Base-by-base conservation (phyloP, 2,888 invertebrate genomes). In the Ligdia adustata region DNA sequence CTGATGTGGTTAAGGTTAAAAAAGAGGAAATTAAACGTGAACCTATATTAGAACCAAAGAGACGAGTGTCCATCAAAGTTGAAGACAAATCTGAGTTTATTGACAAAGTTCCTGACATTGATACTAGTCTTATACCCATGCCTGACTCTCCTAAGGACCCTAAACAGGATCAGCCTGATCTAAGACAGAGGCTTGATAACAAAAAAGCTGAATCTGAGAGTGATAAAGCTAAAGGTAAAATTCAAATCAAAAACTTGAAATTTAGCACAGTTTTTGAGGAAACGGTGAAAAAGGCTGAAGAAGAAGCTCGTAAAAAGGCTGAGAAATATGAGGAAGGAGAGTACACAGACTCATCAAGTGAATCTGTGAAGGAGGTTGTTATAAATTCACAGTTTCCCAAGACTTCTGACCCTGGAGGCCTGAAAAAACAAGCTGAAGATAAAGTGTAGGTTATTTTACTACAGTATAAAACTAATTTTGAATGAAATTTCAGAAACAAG, bases 191-290 rank as follows among this genome's bases (percentile, higher is more conserved):
- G 11, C 13, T 54, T n/a, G 54, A 52, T 37, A 16, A 27, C 2
- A 58, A 55, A 50, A 80, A 82, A 18, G n/a, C 44, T 4, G 54
- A 52, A 31, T 14, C 61, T 1, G 90, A 90, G 11, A 69, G 53
- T 67, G 90, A 90, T 38, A 90, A 84, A 58, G 60, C 74, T 3
- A 90, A 91, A 62, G 76, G 85, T 31, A 94, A 93, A 82, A 94
- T 94, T 60, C 87, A 91, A 62, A 94, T 94, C 52, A 94, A 94
- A 71, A 93, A 93, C 72, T 79, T 94, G 7, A 94, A 94, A 65
- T 92, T 93, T 50, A 94, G 93, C 71, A 80, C 91, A 11, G 92
- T 94, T 11, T 94, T 92, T 78, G 93, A 92, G 62, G 93, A 92
- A 55, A 92, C 92, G 4, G 92, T 93, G 0, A 92, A 92, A 64